A percentile compares a stretch with the other conserved stretches of the same genome.
These are phyloP conservation scores for Trichogramma dendrolimi DNA, from an alignment of 2,888 invertebrate genomes.

Conservation along the genomic window DNA sequence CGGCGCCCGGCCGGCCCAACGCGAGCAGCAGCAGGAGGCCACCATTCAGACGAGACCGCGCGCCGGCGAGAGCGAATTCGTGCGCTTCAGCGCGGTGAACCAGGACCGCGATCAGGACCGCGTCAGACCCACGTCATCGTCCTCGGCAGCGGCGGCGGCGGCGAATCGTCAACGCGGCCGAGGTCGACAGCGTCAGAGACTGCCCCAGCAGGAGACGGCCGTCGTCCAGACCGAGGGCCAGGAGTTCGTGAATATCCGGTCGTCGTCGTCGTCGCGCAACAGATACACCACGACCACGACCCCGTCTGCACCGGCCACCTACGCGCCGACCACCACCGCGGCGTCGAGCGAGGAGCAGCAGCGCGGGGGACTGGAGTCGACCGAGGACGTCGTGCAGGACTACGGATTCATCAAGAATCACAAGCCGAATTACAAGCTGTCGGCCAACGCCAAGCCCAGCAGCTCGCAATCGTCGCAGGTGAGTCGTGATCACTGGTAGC, in stretches of 20 bases:
- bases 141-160: conserved; percentile 10
- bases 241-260: conserved; percentile 46
- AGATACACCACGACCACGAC: conserved; percentile 29
- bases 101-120: conserved; percentile 26
- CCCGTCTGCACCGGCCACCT: conserved; percentile 25
- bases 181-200: conserved; percentile 29
- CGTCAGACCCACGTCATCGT: neutral
- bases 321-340: conserved; percentile 34
- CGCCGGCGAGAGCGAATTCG: conserved; percentile 46
- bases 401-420: conserved; percentile 53
- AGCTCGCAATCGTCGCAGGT: conserved; percentile 32
- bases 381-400: conserved; percentile 47
- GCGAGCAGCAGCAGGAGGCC: conserved; percentile 41
- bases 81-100: conserved; percentile 46
- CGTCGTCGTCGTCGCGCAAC: conserved; percentile 28
- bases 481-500: neutral
- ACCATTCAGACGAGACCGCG: conserved; percentile 43
- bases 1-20: conserved; percentile 22
- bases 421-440: conserved; percentile 50
- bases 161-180: conserved; percentile 28
- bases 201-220: conserved; percentile 29
- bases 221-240: conserved; percentile 45
- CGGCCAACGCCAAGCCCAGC: conserved; percentile 29
- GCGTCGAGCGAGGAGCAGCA: conserved; percentile 32
- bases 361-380: conserved; percentile 7